Conservation (phyloP, 1,140 invertebrate species). For the Anagrus nilaparvatae region DNA sequence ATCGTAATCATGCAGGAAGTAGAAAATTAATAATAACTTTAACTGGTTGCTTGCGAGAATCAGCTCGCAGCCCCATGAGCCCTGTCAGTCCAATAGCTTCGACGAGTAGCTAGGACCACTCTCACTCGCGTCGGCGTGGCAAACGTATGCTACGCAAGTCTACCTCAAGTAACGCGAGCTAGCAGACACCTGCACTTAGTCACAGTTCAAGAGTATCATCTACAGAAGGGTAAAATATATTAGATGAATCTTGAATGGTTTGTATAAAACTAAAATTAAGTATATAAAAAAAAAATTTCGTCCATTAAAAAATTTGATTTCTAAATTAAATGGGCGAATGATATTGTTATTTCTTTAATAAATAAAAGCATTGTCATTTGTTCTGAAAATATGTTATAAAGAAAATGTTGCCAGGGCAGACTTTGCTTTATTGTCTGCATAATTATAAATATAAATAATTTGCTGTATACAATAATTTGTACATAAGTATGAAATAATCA, state of each 20-base stretch:
- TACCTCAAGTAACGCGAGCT: conserved; percentile 39
- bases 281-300: neutral
- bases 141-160: conserved; percentile 39
- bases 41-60: conserved; percentile 77
- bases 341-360: neutral
- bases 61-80: conserved; percentile 70
- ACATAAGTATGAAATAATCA: too few relatives aligned
- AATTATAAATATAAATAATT: conserved; percentile 15
- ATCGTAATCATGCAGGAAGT: conserved; percentile 88
- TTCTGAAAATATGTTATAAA: conserved; percentile 4
- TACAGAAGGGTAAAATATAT: conserved; percentile 27
- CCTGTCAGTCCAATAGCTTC: conserved; percentile 74
- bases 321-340: neutral
- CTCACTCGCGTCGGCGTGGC: conserved; percentile 39
- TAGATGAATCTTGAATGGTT: conserved; percentile 17
- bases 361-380: conserved; percentile 7
- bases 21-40: conserved; percentile 84
- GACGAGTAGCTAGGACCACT: conserved; percentile 74
- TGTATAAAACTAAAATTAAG: neutral
- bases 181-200: conserved; percentile 37
- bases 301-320: neutral
- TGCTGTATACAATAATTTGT: too few relatives aligned
- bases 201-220: conserved; percentile 30
- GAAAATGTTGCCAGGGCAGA: conserved; percentile 16
- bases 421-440: conserved; percentile 13